Evolutionary conservation across 2,797 vertebrate species (phyloP).

Genomic region (Enteromius afrohamiltoni): DNA sequence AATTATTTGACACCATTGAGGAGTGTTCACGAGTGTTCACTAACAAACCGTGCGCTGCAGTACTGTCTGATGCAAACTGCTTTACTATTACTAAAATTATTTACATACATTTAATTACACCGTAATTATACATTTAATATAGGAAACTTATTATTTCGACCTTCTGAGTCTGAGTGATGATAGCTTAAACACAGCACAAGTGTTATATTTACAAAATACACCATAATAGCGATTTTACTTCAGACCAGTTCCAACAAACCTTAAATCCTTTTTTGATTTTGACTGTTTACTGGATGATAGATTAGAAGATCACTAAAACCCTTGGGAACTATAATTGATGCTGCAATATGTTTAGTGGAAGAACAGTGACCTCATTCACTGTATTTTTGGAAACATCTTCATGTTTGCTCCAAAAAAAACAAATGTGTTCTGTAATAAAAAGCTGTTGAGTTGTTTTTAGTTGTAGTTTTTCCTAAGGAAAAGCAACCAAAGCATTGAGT

Average conservation of each 20-base stretch:
- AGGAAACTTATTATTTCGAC: neutral
- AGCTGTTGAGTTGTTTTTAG: no score
- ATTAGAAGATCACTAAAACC: neutral
- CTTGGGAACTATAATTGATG: neutral
- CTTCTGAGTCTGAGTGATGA: neutral
- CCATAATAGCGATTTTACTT: neutral
- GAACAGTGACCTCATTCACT: neutral
- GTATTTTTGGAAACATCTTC: constrained; percentile 1
- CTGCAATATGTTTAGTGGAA: neutral
- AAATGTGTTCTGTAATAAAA: neutral
- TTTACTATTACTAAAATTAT: neutral
- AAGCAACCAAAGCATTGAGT: neutral
- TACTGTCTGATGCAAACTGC: neutral
- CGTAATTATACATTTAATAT: neutral
- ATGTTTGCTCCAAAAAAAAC: neutral
- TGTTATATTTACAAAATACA: neutral
- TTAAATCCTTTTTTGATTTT: neutral
- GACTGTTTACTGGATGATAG: no score
- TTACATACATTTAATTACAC: neutral
- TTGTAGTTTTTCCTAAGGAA: neutral
- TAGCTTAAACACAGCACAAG: neutral
- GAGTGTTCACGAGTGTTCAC: neutral
- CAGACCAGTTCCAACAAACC: neutral
- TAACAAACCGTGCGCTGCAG: neutral
- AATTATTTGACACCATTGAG: neutral